Conservation (phyloP, 2,113 vertebrate genomes). For the Pelvicachromis taeniatus region DNA sequence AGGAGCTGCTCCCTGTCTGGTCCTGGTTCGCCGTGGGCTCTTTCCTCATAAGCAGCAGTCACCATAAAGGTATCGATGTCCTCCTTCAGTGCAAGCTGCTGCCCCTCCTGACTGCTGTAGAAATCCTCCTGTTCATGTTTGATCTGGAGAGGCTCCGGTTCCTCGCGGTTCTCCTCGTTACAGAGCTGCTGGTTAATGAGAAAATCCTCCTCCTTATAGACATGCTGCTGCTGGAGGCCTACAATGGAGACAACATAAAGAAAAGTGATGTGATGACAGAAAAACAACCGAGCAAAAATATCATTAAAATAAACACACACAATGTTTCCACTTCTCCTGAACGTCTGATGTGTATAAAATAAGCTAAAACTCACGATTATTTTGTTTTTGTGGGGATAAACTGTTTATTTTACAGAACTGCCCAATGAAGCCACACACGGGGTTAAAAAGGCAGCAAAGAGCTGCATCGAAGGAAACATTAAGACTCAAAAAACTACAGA, state of each 20-base stretch:
- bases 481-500: background rate
- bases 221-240: background rate
- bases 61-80: background rate
- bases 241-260: accelerated
- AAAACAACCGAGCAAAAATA: background rate
- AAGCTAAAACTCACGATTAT: accelerated
- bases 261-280: background rate
- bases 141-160: background rate
- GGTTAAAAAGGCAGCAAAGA: background rate
- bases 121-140: background rate
- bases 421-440: background rate
- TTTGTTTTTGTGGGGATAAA: background rate
- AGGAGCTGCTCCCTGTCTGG: background rate
- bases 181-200: background rate
- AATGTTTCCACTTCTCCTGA: background rate
- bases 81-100: background rate
- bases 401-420: background rate
- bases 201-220: background rate
- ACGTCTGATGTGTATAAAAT: background rate
- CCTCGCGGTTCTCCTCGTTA: background rate
- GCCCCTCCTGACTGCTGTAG: background rate
- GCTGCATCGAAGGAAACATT: background rate
- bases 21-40: background rate
- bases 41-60: background rate
- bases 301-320: background rate